These are phyloP conservation scores for Rhagium mordax DNA, from an alignment of 2,888 invertebrate genomes.

Conservation along the genomic window DNA sequence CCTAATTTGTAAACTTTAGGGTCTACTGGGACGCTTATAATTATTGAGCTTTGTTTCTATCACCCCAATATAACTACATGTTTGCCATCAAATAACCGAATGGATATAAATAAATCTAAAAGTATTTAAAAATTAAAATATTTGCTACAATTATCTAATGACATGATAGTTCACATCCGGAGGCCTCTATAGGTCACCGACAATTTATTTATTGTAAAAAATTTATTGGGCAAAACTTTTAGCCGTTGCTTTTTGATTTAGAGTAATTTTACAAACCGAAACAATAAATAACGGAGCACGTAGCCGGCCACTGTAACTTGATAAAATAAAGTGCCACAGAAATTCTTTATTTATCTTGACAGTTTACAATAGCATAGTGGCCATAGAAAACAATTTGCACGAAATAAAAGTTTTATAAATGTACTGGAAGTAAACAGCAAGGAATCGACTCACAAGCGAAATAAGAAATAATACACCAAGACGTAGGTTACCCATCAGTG, in stretches of 20 bases:
- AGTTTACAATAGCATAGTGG: slow-evolving; percentile 41
- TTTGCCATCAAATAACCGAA: no score
- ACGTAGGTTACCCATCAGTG: slow-evolving; percentile 57
- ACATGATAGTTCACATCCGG: background rate
- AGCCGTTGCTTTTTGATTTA: slow-evolving; percentile 16
- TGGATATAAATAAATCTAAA: no score
- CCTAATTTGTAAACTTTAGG: no score
- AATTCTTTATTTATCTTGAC: slow-evolving; percentile 51
- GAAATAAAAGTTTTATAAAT: slow-evolving; percentile 53
- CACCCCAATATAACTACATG: no score
- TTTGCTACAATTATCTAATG: no score
- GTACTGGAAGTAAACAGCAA: slow-evolving; percentile 52
- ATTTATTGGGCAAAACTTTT: slow-evolving; percentile 12
- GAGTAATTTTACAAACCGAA: slow-evolving; percentile 19
- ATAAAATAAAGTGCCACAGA: slow-evolving; percentile 23
- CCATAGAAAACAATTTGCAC: slow-evolving; percentile 50
- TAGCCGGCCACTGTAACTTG: slow-evolving; percentile 21
- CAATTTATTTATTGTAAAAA: background rate
- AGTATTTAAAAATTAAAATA: no score
- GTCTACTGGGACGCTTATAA: no score
- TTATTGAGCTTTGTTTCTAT: no score
- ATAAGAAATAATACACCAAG: slow-evolving; percentile 33
- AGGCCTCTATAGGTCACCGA: background rate
- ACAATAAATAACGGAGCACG: slow-evolving; percentile 34
- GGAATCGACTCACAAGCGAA: slow-evolving; percentile 28